Conservation (phyloP, 2,888 invertebrate genomes). For the Chrysolina haemoptera region DNA sequence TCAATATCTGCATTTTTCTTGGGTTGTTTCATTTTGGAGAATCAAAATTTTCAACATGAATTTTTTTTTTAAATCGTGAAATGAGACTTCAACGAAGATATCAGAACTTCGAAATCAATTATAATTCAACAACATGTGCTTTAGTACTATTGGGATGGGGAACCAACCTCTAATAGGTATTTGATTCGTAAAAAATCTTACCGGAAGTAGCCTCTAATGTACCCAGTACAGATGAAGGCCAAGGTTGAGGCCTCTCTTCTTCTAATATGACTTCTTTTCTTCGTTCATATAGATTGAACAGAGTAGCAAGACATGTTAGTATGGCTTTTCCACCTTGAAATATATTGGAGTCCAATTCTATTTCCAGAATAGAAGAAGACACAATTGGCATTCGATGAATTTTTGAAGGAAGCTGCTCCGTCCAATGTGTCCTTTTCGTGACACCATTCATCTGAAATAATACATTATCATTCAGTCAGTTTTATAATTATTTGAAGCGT, state of each 20-base stretch:
- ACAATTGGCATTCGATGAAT: constrained; percentile 5
- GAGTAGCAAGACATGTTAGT: not conserved
- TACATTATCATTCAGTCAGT: not conserved
- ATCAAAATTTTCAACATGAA: too few species aligned
- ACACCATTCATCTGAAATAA: not conserved
- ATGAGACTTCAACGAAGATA: too few species aligned
- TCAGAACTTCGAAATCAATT: too few species aligned
- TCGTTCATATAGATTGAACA: constrained; percentile 5
- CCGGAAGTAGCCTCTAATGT: constrained; percentile 2
- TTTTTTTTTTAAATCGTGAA: too few species aligned
- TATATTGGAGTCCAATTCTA: not conserved
- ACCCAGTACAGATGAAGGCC: constrained; percentile 10
- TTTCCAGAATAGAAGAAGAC: constrained; percentile 1
- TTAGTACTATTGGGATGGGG: too few species aligned
- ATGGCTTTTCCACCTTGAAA: constrained; percentile 3
- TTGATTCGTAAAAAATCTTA: not conserved
- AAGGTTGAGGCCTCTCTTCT: constrained; percentile 5
- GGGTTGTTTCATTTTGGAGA: too few species aligned
- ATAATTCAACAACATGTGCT: too few species aligned
- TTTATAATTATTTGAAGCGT: too few species aligned
- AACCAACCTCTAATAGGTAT: not conserved
- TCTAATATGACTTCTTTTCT: not conserved
- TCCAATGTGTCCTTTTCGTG: not conserved
- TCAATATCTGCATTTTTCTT: not conserved
- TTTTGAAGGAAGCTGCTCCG: not conserved